Evolutionary conservation across 2,888 invertebrate genomes (phyloP).

Genomic region (Alloscopus bannaensis): DNA sequence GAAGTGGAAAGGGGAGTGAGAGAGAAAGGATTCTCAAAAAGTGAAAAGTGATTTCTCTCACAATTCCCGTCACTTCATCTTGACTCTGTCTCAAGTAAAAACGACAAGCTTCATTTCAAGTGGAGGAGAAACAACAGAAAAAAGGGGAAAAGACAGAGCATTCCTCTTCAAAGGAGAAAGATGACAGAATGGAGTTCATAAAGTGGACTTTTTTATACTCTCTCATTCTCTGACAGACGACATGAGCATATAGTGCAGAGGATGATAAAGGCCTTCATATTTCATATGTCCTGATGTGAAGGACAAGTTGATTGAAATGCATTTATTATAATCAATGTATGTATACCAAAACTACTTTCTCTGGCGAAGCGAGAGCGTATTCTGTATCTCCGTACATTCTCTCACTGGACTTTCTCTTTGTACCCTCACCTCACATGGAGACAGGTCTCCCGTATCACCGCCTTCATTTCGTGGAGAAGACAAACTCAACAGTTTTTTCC

Average conservation of each 20-base stretch:
- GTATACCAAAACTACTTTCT: not conserved
- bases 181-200: not conserved
- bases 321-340: conserved; percentile 32
- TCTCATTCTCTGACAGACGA: not conserved
- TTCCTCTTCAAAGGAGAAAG: not conserved
- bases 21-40: no score
- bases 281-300: not conserved
- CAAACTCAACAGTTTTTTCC: no score
- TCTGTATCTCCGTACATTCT: not conserved
- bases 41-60: no score
- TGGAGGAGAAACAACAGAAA: not conserved
- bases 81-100: no score
- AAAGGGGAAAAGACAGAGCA: not conserved
- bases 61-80: no score
- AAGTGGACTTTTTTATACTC: no score
- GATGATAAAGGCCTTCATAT: not conserved
- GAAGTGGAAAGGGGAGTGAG: no score
- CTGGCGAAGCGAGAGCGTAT: no score
- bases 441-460: no score
- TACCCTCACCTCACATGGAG: not conserved
- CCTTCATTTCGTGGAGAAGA: no score
- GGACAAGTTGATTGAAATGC: conserved; percentile 42
- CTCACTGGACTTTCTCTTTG: not conserved
- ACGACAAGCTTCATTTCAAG: no score
- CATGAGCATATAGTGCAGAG: not conserved